Conservation (phyloP, 2,888 invertebrate genomes). For the Orthonevra nobilis region DNA sequence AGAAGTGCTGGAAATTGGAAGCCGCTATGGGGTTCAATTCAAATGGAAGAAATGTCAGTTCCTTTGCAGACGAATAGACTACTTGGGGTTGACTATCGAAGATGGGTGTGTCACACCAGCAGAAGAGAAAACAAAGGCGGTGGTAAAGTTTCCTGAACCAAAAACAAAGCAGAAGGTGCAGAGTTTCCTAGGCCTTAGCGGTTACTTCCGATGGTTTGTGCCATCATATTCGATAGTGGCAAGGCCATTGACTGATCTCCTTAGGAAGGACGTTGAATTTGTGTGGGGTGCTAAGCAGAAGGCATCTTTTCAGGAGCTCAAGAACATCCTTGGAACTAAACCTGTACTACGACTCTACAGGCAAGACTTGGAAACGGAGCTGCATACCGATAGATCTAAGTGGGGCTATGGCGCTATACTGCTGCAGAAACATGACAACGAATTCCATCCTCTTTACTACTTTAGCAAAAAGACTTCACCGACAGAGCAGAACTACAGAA, state of each 20-base stretch:
- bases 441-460: constrained; percentile 72
- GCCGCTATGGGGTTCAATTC: constrained; percentile 14
- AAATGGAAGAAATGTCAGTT: constrained; percentile 32
- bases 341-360: constrained; percentile 33
- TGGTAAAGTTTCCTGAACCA: constrained; percentile 71
- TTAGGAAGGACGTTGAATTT: neutral
- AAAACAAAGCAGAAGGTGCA: constrained; percentile 5
- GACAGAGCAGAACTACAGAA: constrained; percentile 71
- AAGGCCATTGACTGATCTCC: neutral
- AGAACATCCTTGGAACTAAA: constrained; percentile 56
- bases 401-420: constrained; percentile 73
- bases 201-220: neutral
- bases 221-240: neutral
- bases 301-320: constrained; percentile 71
- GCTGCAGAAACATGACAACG: constrained; percentile 69
- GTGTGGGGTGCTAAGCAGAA: constrained; percentile 47
- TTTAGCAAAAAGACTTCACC: constrained; percentile 68
- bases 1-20: neutral
- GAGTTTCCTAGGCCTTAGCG: constrained; percentile 2
- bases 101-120: constrained; percentile 59
- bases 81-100: constrained; percentile 10
- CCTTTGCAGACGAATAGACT: neutral
- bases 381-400: constrained; percentile 74
- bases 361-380: constrained; percentile 23
- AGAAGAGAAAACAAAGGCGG: constrained; percentile 63